Conservation (phyloP, 1,140 invertebrate genomes). For the Drosophila triauraria region DNA sequence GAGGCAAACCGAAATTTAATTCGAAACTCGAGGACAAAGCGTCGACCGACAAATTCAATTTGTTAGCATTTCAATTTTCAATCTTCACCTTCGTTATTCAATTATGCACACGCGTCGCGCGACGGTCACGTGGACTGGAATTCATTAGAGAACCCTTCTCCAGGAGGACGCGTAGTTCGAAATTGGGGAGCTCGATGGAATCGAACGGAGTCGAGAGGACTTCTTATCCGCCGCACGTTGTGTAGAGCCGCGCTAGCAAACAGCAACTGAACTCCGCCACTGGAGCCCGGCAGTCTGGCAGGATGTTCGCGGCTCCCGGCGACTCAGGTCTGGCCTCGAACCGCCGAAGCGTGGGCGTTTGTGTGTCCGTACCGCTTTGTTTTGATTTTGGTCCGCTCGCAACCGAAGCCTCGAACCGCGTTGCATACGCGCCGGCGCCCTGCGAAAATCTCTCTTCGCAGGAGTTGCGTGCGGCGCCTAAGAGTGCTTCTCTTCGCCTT, state of each 20-base stretch:
- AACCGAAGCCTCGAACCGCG: constrained; percentile 65
- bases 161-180: constrained; percentile 4
- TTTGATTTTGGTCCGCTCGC: constrained; percentile 63
- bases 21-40: constrained; percentile 42
- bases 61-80: constrained; percentile 82
- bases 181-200: constrained; percentile 6
- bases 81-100: constrained; percentile 84
- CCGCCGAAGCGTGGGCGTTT: constrained; percentile 11
- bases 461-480: constrained; percentile 18
- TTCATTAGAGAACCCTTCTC: constrained; percentile 51
- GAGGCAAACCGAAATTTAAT: constrained; percentile 43
- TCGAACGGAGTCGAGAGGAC: constrained; percentile 11
- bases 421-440: constrained; percentile 82
- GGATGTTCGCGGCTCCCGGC: constrained; percentile 53
- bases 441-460: constrained; percentile 52
- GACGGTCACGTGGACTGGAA: constrained; percentile 16
- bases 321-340: constrained; percentile 68
- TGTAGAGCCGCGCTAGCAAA: constrained; percentile 68
- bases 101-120: constrained; percentile 57
- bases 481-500: constrained; percentile 56
- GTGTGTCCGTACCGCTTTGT: constrained; percentile 54
- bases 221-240: constrained; percentile 59
- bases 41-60: constrained; percentile 70
- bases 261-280: constrained; percentile 71
- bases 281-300: constrained; percentile 29